These are phyloP conservation scores for Diachasma alloeum DNA, from an alignment of 1,140 invertebrate genomes.

Conservation along the genomic window DNA sequence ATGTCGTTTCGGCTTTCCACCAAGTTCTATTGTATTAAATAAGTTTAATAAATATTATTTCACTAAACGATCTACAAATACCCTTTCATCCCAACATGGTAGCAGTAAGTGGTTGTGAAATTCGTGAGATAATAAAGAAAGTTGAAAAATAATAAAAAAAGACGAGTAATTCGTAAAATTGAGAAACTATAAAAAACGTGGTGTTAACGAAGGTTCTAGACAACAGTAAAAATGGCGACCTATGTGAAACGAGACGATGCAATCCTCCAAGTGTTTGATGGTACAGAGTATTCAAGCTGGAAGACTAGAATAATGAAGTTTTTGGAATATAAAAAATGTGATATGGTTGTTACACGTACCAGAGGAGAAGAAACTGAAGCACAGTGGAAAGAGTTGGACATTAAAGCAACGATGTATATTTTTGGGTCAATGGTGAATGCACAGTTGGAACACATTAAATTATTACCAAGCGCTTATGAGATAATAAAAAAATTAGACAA, in stretches of 20 bases:
- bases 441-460: constrained; percentile 38
- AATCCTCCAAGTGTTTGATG: constrained; percentile 30
- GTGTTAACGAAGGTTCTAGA: too few relatives aligned
- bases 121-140: too few relatives aligned
- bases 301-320: constrained; percentile 31
- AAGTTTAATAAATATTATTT: too few relatives aligned
- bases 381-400: constrained; percentile 33
- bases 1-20: too few relatives aligned
- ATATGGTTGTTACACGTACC: constrained; percentile 22
- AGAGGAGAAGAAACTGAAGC: constrained; percentile 21
- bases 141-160: too few relatives aligned
- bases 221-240: neutral
- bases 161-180: too few relatives aligned
- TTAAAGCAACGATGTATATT: constrained; percentile 41
- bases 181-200: too few relatives aligned
- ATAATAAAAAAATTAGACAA: constrained; percentile 44
- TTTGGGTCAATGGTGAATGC: constrained; percentile 37
- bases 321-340: constrained; percentile 40
- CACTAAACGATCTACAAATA: too few relatives aligned
- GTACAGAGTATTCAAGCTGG: constrained; percentile 33
- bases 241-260: constrained; percentile 18
- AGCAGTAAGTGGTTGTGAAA: too few relatives aligned
- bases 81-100: too few relatives aligned
- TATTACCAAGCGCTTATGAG: constrained; percentile 32
- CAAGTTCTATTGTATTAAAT: too few relatives aligned